Base-by-base conservation (phyloP, 2,797 vertebrate genomes). In the Champsocephalus esox region DNA sequence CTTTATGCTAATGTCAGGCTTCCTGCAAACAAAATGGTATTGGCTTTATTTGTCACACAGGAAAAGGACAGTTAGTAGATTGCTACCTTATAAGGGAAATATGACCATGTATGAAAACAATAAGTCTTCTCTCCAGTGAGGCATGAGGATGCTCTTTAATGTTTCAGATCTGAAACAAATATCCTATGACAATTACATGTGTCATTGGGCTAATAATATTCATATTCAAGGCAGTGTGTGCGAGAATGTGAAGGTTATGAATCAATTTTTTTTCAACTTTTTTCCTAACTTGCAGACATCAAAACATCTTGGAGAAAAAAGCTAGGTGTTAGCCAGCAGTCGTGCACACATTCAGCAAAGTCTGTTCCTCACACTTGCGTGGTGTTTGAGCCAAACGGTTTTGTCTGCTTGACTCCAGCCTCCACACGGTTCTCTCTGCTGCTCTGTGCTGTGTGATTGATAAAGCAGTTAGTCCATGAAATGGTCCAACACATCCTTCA, bases 401-500 rank as follows among this genome's bases (percentile, higher is more conserved):
- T 9, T 43, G 38, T 79, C 1, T 56, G 38, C 34, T 59, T 67
- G 41, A 70, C 41, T 63, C 66, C 44, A 14, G 57, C 21, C 16
- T 51, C 17, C 65, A 62, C 48, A 21, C 19, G 38, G 49, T 56
- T 49, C 62, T 34, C 61, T 50, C 1, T 51, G 70, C 67, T 54
- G 66, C 66, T 68, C 59, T 65, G 45, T 46, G 21, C 75, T 68
- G 54, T 24, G 60, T 77, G 79, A 82, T 70, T 51, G 57, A 76
- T 65, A 55, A 24, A 58, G 66, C 43, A 77, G 71, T 74, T 62
- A 77, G 38, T 65, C 46, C 80, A 68, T 60, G 61, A 76, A 73
- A 57, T 73, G 65, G 32, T 73, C 14, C 71, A 63, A 55, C 24
- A 62, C 51, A 48, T 44, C 16, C 57, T 51, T 59, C 71, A 45